Evolutionary conservation across 2,113 vertebrate genomes (phyloP), one percentile per base, ranked within the genome.

Genomic region (Pungitius pungitius): DNA sequence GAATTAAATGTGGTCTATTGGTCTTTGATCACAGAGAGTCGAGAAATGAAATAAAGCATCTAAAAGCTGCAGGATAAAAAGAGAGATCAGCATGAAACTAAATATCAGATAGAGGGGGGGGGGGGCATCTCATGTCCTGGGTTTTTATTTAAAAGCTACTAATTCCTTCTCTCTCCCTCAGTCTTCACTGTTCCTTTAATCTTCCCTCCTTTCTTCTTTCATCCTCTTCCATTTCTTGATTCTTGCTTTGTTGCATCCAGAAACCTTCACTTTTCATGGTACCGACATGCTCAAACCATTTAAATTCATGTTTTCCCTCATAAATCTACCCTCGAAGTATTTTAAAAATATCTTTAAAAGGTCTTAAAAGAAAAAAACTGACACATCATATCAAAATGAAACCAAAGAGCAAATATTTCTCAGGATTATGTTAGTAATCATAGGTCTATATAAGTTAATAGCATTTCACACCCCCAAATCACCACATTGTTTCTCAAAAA

Each of bases 1-100:
- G 30, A 73, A 67, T 27, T 8, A 77, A 69, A 87, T 82, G 65
- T 57, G 43, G 77, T 78, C 65, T 69, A 39, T 54, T 58, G 56
- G 43, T 77, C 82, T 85, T 83, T 87, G 80, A 85, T 89, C 87
- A 87, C 18, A 66, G 54, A 60, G 72, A 78, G 15, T 43, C 0
- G 2, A 69, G 70, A 66, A 81, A 80, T 73, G 64, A 81, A 84
- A 75, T 37, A 62, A 24, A 62, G 65, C 40, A 39, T 47, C 43
- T 42, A 43, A 76, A 77, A 77, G 65, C 69, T 55, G 26, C 22
- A 24, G 49, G 67, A 77, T 67, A 58, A 73, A 82, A 78, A 18
- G 39, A 63, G 37, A 62, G 56, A 77, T 45, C 9, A 20, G 68
- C 63, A 65, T 73, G 52, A 85, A 84, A 72, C 75, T 57, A 85